Evolutionary conservation across 2,113 vertebrate genomes (phyloP), one percentile per base, ranked within the genome.

Genomic region (Siniperca chuatsi): DNA sequence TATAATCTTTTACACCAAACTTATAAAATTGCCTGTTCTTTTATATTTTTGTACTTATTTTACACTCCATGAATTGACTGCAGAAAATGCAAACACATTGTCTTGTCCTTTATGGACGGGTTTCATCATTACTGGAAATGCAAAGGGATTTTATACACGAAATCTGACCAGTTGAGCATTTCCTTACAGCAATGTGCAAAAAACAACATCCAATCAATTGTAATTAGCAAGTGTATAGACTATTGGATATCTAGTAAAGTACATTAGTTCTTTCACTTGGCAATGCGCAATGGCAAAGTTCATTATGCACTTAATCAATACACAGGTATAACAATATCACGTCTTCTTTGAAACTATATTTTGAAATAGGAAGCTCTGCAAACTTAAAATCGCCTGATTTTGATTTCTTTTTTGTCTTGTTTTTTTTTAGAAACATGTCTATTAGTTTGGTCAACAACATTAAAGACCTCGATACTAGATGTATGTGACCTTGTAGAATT

Each of bases 111-210:
- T 46, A 21, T 33, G 18, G 40, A 21, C 25, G 40, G 29, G 13
- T 62, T 55, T 64, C 35, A n/a, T 46, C 3, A 50, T 72, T 37
- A 64, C 74, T 64, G 29, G 33, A 65, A 65, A 54, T 65, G 46
- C 8, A 40, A 74, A 29, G 25, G 20, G 3, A 18, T 18, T 35
- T 62, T 72, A 16, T 5, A 57, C 21, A 42, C 23, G 0, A 23
- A 20, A 12, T 70, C 35, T 72, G 33, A 52, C 44, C 57, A 70
- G 23, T 11, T 46, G 37, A 61, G 16, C 18, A 35, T 75, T 50
- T 62, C 11, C 25, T 62, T 33, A 6, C 35, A 37, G 55, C 72
- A 20, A 25, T 46, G 20, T 11, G 6, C 6, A 62, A 62, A 48
- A 18, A 1, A 9, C 25, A 40, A 42, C 52, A 72, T 57, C 52